These are phyloP conservation scores for Cacatua alba DNA, from an alignment of 2,113 vertebrate species.

Conservation along the genomic window DNA sequence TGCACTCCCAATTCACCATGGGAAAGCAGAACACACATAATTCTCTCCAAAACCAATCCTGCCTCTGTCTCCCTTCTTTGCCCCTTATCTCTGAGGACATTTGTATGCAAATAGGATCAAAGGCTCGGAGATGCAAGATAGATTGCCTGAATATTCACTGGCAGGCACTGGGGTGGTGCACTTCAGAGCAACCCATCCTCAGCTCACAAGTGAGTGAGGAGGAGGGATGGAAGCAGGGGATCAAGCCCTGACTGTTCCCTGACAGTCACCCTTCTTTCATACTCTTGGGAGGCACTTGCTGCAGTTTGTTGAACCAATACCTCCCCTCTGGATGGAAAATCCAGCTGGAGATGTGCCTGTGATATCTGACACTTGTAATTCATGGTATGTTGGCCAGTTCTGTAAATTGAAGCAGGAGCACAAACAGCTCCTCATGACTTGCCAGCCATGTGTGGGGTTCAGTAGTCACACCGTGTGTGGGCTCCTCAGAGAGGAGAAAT, in stretches of 20 bases:
- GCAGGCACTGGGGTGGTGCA: background rate
- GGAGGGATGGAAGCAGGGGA: background rate
- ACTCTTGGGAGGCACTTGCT: slow-evolving; percentile 8
- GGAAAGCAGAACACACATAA: background rate
- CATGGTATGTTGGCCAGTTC: background rate
- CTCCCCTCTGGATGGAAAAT: slow-evolving; percentile 32
- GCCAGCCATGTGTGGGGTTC: slow-evolving; percentile 32
- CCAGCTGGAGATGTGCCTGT: slow-evolving; percentile 55
- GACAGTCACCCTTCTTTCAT: background rate
- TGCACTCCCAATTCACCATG: background rate
- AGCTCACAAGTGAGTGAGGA: background rate
- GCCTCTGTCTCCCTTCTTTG: background rate
- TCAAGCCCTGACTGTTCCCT: background rate
- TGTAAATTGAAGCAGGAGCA: background rate
- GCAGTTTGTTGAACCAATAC: background rate
- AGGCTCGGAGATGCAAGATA: background rate
- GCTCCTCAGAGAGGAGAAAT: background rate
- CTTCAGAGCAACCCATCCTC: slow-evolving; percentile 10
- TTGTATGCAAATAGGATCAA: slow-evolving; percentile 30
- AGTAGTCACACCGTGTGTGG: slow-evolving; percentile 24
- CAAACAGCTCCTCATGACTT: slow-evolving; percentile 27
- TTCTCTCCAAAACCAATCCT: background rate
- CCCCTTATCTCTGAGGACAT: background rate
- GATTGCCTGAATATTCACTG: background rate
- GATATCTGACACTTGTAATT: slow-evolving; percentile 57